Base-by-base conservation (phyloP, 2,888 invertebrate genomes). In the Lymantria dispar region DNA sequence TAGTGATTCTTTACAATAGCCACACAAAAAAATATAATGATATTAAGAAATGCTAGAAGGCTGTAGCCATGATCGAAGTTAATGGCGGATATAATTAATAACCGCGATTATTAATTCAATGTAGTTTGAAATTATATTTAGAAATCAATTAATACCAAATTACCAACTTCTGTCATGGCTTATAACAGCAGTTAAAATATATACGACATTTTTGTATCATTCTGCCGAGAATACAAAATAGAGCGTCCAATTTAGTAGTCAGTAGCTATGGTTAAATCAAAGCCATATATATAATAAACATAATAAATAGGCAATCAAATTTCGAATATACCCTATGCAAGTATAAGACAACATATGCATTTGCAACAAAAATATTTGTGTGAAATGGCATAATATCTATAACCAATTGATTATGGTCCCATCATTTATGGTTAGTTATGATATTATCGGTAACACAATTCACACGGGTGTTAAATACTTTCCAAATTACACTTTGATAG, bases 401-500 rank as follows among this genome's bases (percentile, higher is more conserved):
- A 12, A 31, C 43, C 9, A 43, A 43, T 43, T 31, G 31, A 43
- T 43, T 43, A 14, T 13, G 31, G 9, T n/a, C 31, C 10, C 14
- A 33, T 13, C 12, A 31, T 13, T 12, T 13, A 31, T 31, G 12
- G 43, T 31, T 31, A 43, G 13, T 30, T 43, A 13, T 31, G 30
- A 30, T 7, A 43, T 30, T 12, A 43, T 43, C 31, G 31, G 30
- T 12, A n/a, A 43, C 12, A 43, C 11, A 12, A 11, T 43, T 43
- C 43, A 33, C 33, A 43, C 43, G 13, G 9, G 7, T 30, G 33
- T 33, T 29, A 29, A n/a, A 5, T 14, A 48, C 43, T 48, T 48
- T 37, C 29, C 29, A 48, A 47, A 48, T 29, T 43, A 42, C 42
- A 47, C 36, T 47, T 42, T 42, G 8, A 29, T 22, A 38, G 12